Evolutionary conservation across 2,888 invertebrate genomes (phyloP), one percentile per base, ranked within the genome.

Genomic region (Temnothorax rugatulus): DNA sequence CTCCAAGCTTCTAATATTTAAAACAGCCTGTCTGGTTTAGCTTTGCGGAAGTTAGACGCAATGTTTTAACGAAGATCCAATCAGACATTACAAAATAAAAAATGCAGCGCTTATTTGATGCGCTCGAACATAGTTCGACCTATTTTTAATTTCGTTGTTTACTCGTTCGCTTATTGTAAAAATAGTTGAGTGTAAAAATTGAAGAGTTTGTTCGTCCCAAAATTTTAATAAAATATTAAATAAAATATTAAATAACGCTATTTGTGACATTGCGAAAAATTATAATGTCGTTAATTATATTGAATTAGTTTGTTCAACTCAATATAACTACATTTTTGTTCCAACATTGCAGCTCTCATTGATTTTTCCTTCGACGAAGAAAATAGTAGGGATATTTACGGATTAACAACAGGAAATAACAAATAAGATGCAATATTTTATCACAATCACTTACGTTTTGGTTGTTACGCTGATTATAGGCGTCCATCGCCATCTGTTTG

Each of bases 401-500:
- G 50, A 34, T 50, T 69, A 47, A 68, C 8, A 29, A 11, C 9
- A 18, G 21, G 25, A 34, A 76, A 57, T 25, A 13, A 25, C n/a
- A 9, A 52, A 64, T n/a, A 47, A 29, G 18, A 2, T 34, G n/a
- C 8, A n/a, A 81, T 47, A 25, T 77, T 52, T 34, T 4, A 34
- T 44, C 11, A 11, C 11, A 66, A 34, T 2, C 21, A 90, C 93
- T 93, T 77, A 94, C 94, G 82, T 94, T 94, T 86, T 94, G 94
- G 84, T 94, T 92, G 88, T 94, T 94, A 38, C 94, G 92, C 82
- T 94, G 94, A 91, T 94, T 94, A 87, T 94, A 94, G 57, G 93
- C 94, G 83, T 94, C 94, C 92, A 93, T 94, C 71, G 94, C 94
- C 93, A 94, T 94, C 87, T 94, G 94, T 77, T 94, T 94, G 86